Base-by-base conservation (phyloP, 2,888 invertebrate species). In the Drosophila dives region DNA sequence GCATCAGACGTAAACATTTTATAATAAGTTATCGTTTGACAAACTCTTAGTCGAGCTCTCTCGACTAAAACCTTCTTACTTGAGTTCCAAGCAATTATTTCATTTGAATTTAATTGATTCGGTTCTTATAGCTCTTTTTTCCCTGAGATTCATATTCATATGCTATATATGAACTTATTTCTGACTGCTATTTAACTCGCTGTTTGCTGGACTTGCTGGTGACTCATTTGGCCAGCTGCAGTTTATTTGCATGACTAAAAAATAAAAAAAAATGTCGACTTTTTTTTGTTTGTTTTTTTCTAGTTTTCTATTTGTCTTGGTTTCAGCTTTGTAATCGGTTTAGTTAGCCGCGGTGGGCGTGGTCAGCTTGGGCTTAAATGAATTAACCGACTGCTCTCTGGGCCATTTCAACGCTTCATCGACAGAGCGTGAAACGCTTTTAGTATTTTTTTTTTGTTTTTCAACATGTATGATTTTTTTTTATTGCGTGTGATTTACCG, bases 371-470 rank as follows among this genome's bases (percentile, higher is more conserved):
- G 32, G 53, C 38, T 61, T 67, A 65, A 81, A 86, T 86, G 66
- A 77, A 77, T 82, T 77, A 80, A 67, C 59, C 60, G 50, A 34
- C 40, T 36, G 64, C 54, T 45, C 54, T 36, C 38, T 48, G 42
- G 60, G 54, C 58, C 55, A 63, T 71, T 72, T 70, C 75, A 84
- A 81, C 81, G 91, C 90, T 90, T 81, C 90, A 89, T 78, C 83
- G 88, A 77, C 79, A 89, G 91, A 91, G 81, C 90, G 90, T 91
- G 89, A 91, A 89, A 89, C 68, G 66, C 49, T 73, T 77, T 73
- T 51, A 51, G 33, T 42, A 17, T 26, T 8, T 36, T 59, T 54
- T 60, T 53, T 53, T 38, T 48, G 66, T 53, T 64, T 59, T 61
- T 53, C 3, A 49, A 23, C 20, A 38, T 63, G 51, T 53, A 50